These are phyloP conservation scores for Anas platyrhynchos DNA, from an alignment of 2,113 vertebrate genomes.

Conservation along the genomic window DNA sequence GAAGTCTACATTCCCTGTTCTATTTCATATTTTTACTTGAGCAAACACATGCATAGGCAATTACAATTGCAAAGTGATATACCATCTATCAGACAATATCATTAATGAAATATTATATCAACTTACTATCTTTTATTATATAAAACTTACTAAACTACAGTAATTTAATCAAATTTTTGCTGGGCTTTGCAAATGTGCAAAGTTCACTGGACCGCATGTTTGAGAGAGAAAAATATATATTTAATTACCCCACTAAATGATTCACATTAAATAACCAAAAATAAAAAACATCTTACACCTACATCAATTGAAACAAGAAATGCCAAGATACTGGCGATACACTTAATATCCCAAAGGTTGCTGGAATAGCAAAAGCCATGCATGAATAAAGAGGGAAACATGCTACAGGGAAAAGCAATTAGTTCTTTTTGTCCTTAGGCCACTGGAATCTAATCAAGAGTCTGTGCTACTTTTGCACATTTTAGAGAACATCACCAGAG, in stretches of 20 bases:
- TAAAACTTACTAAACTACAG: background rate
- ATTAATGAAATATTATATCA: background rate
- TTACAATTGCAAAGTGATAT: background rate
- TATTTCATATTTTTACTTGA: background rate
- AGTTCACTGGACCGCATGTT: background rate
- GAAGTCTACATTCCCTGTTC: background rate
- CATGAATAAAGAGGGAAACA: slow-evolving; percentile 29
- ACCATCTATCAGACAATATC: background rate
- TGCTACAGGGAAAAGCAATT: slow-evolving; percentile 10
- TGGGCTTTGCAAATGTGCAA: background rate
- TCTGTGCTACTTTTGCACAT: slow-evolving; percentile 41
- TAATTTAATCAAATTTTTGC: background rate
- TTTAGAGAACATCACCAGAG: slow-evolving; percentile 23
- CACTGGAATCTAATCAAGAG: slow-evolving; percentile 52
- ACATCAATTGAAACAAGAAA: slow-evolving; percentile 15
- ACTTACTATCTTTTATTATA: too few relatives aligned
- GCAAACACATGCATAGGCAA: background rate
- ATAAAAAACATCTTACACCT: background rate
- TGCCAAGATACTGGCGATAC: background rate
- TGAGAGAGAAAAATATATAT: background rate
- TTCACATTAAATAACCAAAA: slow-evolving; percentile 32
- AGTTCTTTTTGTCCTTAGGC: slow-evolving; percentile 41
- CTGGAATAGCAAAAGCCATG: background rate
- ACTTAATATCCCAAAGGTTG: background rate
- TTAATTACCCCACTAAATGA: background rate